A percentile compares a stretch with the other conserved stretches of the same genome.
phyloP scores from a whole-genome alignment of 2,797 vertebrate genomes.

The Coregonus suidteri region DNA sequence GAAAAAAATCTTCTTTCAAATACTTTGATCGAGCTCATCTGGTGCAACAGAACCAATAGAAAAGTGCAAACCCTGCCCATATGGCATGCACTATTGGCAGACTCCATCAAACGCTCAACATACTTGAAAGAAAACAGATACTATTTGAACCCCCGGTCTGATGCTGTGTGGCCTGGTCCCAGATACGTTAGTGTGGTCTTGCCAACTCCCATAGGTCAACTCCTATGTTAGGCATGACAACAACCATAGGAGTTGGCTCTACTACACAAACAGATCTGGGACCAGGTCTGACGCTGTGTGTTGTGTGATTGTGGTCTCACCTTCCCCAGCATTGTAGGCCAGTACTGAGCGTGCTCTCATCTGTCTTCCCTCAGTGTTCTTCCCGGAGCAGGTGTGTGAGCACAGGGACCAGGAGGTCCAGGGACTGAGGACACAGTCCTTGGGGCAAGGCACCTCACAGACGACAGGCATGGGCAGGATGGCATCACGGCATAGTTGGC shows the following conservation, averaged over 20 bases:
- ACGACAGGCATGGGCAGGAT: constrained; percentile 90
- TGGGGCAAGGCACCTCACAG: constrained; percentile 90
- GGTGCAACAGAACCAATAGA: neutral
- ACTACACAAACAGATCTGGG: no score
- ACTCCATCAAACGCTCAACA: neutral
- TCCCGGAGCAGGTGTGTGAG: constrained; percentile 96
- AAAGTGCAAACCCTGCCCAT: neutral
- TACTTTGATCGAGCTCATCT: neutral
- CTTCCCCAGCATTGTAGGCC: constrained; percentile 88
- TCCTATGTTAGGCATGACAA: neutral
- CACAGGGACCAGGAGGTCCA: constrained; percentile 94
- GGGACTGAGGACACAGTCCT: constrained; percentile 90
- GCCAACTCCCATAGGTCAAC: neutral
- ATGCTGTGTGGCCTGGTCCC: neutral
- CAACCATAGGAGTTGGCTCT: neutral
- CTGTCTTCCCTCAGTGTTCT: constrained; percentile 93
- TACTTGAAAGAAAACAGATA: neutral
- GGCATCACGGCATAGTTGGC: constrained; percentile 91
- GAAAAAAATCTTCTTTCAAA: no score
- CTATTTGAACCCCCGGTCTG: neutral
- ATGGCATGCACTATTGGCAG: neutral
- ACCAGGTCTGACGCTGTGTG: no score
- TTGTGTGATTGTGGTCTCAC: constrained; percentile 58
- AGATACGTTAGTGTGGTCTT: neutral
- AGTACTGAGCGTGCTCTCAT: constrained; percentile 87